These are phyloP conservation scores for Echinometra lucunter DNA, from an alignment of 53 echinoderm and acorn worm genomes.

Conservation along the genomic window DNA sequence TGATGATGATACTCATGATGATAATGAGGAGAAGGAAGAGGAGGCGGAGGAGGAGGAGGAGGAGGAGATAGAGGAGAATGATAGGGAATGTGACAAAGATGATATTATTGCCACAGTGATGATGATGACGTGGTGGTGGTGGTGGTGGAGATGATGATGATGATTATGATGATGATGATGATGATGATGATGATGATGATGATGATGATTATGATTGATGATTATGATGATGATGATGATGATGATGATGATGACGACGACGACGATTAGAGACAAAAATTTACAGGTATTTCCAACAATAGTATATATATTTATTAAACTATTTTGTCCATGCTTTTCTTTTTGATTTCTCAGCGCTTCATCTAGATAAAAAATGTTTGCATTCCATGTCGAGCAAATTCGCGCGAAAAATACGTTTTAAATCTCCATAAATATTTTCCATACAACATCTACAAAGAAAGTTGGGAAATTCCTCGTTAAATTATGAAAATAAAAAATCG, in stretches of 20 bases:
- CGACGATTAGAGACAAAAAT: too few species aligned
- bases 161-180: too few species aligned
- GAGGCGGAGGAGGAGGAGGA: too few species aligned
- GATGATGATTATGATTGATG: neutral
- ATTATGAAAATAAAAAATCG: neutral
- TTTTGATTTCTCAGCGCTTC: too few species aligned
- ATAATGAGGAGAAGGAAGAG: neutral
- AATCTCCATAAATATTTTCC: neutral
- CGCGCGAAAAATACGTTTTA: too few species aligned
- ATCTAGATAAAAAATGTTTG: too few species aligned
- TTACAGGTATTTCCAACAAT: too few species aligned
- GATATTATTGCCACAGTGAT: neutral
- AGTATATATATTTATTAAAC: too few species aligned
- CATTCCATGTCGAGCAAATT: too few species aligned
- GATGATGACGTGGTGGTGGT: neutral
- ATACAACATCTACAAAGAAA: neutral
- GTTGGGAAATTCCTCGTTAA: neutral
- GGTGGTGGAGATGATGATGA: neutral
- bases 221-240: neutral
- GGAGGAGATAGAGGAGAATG: too few species aligned
- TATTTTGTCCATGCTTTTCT: too few species aligned
- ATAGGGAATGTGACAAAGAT: neutral
- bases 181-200: slow-evolving; percentile 8
- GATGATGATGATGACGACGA: neutral
- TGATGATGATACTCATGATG: neutral